Conservation (phyloP, 2,888 invertebrate genomes). For the Vannuccia rotundouncinata region DNA sequence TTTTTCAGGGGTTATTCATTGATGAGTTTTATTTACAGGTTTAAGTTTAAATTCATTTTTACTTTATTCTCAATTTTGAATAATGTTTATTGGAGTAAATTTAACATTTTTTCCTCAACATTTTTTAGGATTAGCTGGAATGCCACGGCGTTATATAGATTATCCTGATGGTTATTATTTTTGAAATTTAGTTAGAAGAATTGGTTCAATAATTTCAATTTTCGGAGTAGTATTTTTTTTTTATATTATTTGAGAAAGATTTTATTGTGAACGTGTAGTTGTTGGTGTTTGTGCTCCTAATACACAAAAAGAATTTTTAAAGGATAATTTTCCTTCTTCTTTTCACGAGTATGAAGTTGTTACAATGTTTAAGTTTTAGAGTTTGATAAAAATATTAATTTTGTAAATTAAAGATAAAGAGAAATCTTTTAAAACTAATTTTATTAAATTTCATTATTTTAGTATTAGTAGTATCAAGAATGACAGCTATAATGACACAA, state of each 20-base stretch:
- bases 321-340: neutral
- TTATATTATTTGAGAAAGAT: slow-evolving; percentile 17
- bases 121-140: slow-evolving; percentile 66
- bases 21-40: slow-evolving; percentile 66
- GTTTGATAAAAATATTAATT: slow-evolving; percentile 45
- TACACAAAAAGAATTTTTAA: slow-evolving; percentile 9
- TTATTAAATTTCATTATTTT: neutral
- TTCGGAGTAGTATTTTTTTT: slow-evolving; percentile 1
- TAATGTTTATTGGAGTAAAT: slow-evolving; percentile 71
- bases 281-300: neutral
- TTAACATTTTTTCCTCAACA: slow-evolving; percentile 74
- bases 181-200: neutral
- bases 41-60: slow-evolving; percentile 59
- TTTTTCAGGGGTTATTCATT: slow-evolving; percentile 67
- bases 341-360: neutral
- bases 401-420: neutral
- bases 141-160: slow-evolving; percentile 69
- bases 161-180: slow-evolving; percentile 60
- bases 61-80: slow-evolving; percentile 61
- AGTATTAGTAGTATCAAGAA: neutral
- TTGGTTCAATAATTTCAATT: slow-evolving; percentile 17
- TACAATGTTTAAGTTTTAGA: slow-evolving; percentile 57
- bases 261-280: slow-evolving; percentile 13
- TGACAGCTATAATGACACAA: neutral
- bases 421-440: neutral